Conservation (phyloP, 2,113 vertebrate species). For the Hucho hucho region DNA sequence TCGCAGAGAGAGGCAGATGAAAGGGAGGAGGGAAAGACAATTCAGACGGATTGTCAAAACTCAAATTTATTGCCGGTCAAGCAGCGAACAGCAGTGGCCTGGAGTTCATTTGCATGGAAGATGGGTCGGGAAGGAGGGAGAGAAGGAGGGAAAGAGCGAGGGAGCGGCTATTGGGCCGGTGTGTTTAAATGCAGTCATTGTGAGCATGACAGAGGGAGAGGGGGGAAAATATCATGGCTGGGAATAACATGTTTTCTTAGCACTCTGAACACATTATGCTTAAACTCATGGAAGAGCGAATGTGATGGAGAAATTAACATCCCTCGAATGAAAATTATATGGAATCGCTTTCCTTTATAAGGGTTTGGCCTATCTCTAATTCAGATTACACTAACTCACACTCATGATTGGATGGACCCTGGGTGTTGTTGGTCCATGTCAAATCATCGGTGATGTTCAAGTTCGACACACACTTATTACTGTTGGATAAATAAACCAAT, state of each 20-base stretch:
- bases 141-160: neutral
- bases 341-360: too few species aligned
- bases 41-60: constrained; percentile 56
- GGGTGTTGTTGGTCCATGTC: too few species aligned
- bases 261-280: too few species aligned
- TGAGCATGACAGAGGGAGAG: neutral
- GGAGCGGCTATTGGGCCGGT: neutral
- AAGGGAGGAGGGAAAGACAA: constrained; percentile 43
- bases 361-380: too few species aligned
- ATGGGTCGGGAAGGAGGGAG: constrained; percentile 5
- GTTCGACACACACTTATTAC: too few species aligned
- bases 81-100: constrained; percentile 56
- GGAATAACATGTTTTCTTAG: neutral
- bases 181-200: constrained; percentile 2
- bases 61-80: constrained; percentile 58
- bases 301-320: too few species aligned
- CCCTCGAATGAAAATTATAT: too few species aligned
- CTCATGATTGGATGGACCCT: too few species aligned
- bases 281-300: too few species aligned
- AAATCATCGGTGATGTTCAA: too few species aligned
- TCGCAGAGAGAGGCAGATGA: constrained; percentile 40
- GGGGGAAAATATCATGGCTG: neutral
- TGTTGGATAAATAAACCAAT: too few species aligned
- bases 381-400: too few species aligned
- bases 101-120: constrained; percentile 40